Percentiles rank a stretch among this genome's conserved stretches.
phyloP scores from a whole-genome alignment of 2,797 vertebrate genomes.

The Catamblyrhynchus diadema region DNA sequence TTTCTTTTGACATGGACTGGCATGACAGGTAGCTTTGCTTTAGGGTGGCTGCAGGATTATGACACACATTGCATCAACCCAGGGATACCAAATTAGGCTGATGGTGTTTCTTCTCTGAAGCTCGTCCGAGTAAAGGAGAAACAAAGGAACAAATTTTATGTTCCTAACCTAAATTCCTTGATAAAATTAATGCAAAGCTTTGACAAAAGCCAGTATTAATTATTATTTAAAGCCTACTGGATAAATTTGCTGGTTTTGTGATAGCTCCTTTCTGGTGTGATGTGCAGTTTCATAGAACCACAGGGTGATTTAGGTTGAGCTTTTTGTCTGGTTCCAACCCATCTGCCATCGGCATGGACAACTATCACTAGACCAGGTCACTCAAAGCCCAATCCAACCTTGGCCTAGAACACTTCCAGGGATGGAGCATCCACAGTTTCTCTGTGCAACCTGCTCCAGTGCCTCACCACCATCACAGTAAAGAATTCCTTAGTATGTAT shows the following conservation, averaged over 20 bases:
- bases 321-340: not conserved
- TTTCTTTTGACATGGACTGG: not conserved
- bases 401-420: not conserved
- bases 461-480: not conserved
- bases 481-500: not conserved
- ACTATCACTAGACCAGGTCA: too few species aligned
- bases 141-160: not conserved
- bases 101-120: not conserved
- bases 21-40: not conserved
- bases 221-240: not conserved
- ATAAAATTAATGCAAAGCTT: not conserved
- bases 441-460: not conserved
- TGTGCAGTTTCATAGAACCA: not conserved
- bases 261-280: not conserved
- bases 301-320: not conserved
- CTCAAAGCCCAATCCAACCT: not conserved
- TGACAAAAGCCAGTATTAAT: not conserved
- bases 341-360: not conserved
- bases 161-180: not conserved
- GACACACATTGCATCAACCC: not conserved
- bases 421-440: not conserved
- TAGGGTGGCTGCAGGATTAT: not conserved
- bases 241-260: not conserved
- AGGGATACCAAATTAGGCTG: accelerated
- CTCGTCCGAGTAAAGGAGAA: not conserved